Base-by-base conservation (phyloP, 2,888 invertebrate genomes). In the Zygaena filipendulae region DNA sequence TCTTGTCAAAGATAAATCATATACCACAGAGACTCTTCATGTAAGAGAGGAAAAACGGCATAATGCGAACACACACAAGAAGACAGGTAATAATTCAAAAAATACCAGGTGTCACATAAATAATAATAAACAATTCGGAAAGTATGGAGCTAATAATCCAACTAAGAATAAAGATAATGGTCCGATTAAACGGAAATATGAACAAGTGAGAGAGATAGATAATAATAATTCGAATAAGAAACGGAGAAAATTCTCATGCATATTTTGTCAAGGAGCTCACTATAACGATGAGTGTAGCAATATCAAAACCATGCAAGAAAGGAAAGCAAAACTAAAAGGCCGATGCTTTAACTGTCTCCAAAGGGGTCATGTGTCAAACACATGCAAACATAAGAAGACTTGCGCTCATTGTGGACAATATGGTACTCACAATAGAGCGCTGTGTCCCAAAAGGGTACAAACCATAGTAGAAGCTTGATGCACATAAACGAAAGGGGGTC, bases 221-320 rank as follows among this genome's bases (percentile, higher is more conserved):
- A 3, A 13, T n/a, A 13, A 11, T 9, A 13, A 12, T n/a, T n/a
- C 5, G 12, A 19, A 25, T 18, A 14, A 18, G 3, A 10, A 3
- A 28, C 5, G 10, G 25, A 35, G 21, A 28, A 23, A 23, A 14
- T 6, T 21, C 11, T 3, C 6, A 16, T 35, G 34, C 14, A 31
- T 35, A 28, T 35, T 35, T 14, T 35, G 34, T 10, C 23, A 16
- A 1, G 9, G 13, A 3, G 28, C 10, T 9, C 29, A 32, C 23
- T 32, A 20, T 20, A 32, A 32, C 18, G 32, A 29, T 19, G 28
- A 32, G 10, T 35, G 35, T 20, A 10, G 6, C 3, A 23, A 3
- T 10, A 14, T 25, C 3, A 21, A 11, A 10, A 16, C 30, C 2
- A 12, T 29, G 3, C 11, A 25, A 3, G 30, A 35, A 12, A 20